A percentile compares a stretch with the other conserved stretches of the same genome.
These are phyloP conservation scores for Acrobasis suavella DNA, from an alignment of 2,888 invertebrate genomes.

Conservation along the genomic window DNA sequence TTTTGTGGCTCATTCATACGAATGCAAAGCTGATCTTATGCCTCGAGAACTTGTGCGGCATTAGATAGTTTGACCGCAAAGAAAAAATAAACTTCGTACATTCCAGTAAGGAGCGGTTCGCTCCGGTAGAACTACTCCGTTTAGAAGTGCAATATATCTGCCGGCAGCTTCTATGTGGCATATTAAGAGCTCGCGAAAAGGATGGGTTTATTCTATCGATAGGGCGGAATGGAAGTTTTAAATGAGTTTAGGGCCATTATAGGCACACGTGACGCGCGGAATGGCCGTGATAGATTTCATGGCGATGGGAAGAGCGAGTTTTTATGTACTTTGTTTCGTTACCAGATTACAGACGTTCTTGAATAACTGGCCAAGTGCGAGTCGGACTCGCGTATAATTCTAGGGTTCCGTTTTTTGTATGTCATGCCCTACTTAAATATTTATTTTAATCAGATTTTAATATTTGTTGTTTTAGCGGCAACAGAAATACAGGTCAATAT, in stretches of 20 bases:
- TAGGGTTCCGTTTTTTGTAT: too few relatives aligned
- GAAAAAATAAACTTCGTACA: background rate
- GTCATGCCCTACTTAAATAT: too few relatives aligned
- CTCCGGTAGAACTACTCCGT: background rate
- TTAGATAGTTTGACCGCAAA: background rate
- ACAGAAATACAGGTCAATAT: too few relatives aligned
- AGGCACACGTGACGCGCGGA: constrained; percentile 9
- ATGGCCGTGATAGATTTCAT: background rate
- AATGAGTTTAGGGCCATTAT: constrained; percentile 16
- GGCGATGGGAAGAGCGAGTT: background rate
- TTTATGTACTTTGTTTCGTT: background rate
- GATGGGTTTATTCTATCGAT: constrained; percentile 20
- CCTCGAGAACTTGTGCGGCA: too few relatives aligned
- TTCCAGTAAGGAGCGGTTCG: background rate
- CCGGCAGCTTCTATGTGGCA: background rate
- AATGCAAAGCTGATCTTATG: too few relatives aligned
- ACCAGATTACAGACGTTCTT: too few relatives aligned
- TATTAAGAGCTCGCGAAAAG: constrained; percentile 10
- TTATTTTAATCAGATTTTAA: too few relatives aligned
- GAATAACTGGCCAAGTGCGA: too few relatives aligned
- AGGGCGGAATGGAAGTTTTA: constrained; percentile 16
- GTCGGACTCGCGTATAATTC: too few relatives aligned
- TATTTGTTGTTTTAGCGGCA: too few relatives aligned
- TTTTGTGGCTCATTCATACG: too few relatives aligned
- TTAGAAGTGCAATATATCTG: background rate